Percentiles rank a stretch among this genome's conserved stretches.
Evolutionary conservation across 2,888 invertebrate species (phyloP).

Genomic region (Smittia aterrima): DNA sequence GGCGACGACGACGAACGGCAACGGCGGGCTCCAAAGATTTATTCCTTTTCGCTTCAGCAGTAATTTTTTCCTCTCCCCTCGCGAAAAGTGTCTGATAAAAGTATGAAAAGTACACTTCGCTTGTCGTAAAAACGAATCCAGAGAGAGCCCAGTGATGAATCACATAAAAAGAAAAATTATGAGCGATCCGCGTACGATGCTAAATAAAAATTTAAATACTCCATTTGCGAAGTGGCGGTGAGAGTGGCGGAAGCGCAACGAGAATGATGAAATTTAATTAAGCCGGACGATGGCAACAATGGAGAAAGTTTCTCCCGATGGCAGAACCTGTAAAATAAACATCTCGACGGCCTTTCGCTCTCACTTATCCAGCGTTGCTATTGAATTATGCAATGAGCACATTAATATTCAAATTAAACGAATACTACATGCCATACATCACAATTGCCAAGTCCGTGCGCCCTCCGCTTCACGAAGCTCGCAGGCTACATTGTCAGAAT

Average conservation of each 20-base stretch:
- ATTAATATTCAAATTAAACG: slow-evolving; percentile 42
- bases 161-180: slow-evolving; percentile 38
- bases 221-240: not conserved
- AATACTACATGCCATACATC: slow-evolving; percentile 39
- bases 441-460: not conserved
- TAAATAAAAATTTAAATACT: slow-evolving; percentile 5
- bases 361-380: too few species aligned
- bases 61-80: not conserved
- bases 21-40: not conserved
- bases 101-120: not conserved
- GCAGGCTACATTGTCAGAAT: slow-evolving; percentile 29
- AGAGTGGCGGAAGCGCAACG: not conserved
- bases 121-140: slow-evolving; percentile 21
- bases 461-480: not conserved
- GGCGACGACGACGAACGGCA: too few species aligned
- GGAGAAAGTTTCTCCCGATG: not conserved
- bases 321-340: slow-evolving; percentile 20
- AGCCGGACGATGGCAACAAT: not conserved
- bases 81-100: not conserved
- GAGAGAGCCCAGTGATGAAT: slow-evolving; percentile 25
- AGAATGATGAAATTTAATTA: slow-evolving; percentile 2
- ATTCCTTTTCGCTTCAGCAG: not conserved
- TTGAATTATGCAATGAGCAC: slow-evolving; percentile 37
- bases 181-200: not conserved
- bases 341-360: not conserved